Evolutionary conservation across 2,797 vertebrate genomes (phyloP), one percentile per base, ranked within the genome.

Genomic region (Anas capensis): DNA sequence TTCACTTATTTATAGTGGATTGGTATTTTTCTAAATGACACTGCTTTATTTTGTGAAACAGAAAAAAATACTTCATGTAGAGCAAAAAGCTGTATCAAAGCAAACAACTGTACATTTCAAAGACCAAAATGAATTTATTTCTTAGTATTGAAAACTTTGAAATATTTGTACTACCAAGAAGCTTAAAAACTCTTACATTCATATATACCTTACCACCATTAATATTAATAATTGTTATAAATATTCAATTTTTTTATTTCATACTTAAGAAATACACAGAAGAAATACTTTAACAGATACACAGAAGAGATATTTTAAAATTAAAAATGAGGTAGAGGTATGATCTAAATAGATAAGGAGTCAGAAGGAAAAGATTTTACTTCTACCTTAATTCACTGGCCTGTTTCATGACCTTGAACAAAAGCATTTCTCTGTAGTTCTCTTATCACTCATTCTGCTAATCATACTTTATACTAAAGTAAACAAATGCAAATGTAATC

Each of bases 401-500:
- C 61, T 81, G 24, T 71, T 88, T 18, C 0, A 0, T 49, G 85
- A 93, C 93, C 87, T 93, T 81, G 53, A 66, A 24, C 10, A 77
- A 68, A 68, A 91, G 36, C 34, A 56, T n/a, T 85, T 57, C 64
- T 53, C 19, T 68, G 27, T 29, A 87, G 21, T 29, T 68, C 56
- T 75, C 72, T 78, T 94, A 95, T 78, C 89, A 83, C 23, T 62
- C 15, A 23, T 26, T 68, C 64, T 68, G 36, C 33, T 93, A 81
- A 86, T 73, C 82, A 65, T 24, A 77, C 26, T 69, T 90, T 31
- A 79, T 23, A 70, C 18, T 73, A n/a, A 80, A 68, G 86, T 33
- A 91, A 80, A 78, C 8, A 21, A 92, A 64, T 27, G 57, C 26
- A 91, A 95, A 91, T 78, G 93, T 84, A 91, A 64, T 20, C 21